phyloP scores from a whole-genome alignment of 1,140 invertebrate genomes.

The Caenorhabditis remanei region DNA sequence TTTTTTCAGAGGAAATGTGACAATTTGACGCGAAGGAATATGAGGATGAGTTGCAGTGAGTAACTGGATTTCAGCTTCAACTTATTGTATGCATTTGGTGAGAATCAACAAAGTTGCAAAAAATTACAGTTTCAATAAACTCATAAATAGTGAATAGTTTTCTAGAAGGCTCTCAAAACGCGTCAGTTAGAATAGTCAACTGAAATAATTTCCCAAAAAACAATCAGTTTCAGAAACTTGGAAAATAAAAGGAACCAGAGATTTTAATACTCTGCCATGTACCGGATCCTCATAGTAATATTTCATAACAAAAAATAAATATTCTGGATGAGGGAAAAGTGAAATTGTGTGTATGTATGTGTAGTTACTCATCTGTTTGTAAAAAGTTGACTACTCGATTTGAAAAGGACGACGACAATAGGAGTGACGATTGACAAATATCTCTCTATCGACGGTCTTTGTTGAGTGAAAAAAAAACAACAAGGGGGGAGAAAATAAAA shows the following conservation, averaged over 20 bases:
- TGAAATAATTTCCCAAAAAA: no score
- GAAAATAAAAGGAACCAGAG: no score
- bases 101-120: no score
- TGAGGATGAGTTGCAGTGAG: no score
- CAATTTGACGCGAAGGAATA: neutral
- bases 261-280: no score
- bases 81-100: no score
- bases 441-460: neutral
- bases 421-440: neutral
- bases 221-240: no score
- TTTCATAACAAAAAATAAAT: neutral
- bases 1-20: neutral
- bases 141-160: no score
- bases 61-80: no score
- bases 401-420: neutral
- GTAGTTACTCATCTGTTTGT: constrained; percentile 19
- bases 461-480: neutral
- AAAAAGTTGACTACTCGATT: constrained; percentile 19
- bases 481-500: neutral
- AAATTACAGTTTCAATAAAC: no score
- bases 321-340: neutral
- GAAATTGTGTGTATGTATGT: neutral
- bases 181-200: no score
- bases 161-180: no score
- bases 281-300: neutral